Base-by-base conservation (phyloP, 1,140 invertebrate species). In the Drosophila triauraria region DNA sequence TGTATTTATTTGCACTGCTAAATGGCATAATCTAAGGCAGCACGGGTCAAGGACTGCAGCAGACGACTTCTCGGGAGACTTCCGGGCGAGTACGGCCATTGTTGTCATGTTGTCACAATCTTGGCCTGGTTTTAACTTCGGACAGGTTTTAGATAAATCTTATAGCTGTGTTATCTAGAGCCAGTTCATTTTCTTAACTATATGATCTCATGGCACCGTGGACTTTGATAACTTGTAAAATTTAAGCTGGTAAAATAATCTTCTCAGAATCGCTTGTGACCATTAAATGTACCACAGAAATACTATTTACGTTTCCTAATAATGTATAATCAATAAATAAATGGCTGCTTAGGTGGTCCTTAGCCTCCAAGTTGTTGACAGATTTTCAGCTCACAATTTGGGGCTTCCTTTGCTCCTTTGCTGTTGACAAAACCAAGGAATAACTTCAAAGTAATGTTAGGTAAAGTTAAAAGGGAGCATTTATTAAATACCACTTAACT, bases 1-100 rank as follows among this genome's bases (percentile, higher is more conserved):
- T 78, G 85, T 84, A 88, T 90, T 90, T 88, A 85, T 90, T 88
- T 90, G 82, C 81, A 75, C 70, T 67, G 81, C 85, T 90, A 90
- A 88, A 88, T 85, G 75, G 81, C 74, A 76, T 90, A 81, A 88
- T 90, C 85, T 80, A 90, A 82, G 67, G 43, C 61, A 80, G 46
- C 46, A 27, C 57, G 61, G 78, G 80, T 74, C 76, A 67, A 75
- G 72, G 74, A 84, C 57, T 74, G 46, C 42, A 40, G 20, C 50
- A 64, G 72, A 32, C 12, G 58, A 77, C 15, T 27, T 25, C 23
- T 50, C 15, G 13, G 10, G 20, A n/a, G 27, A 38, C 23, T 72
- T 72, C 53, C 23, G n/a, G 20, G n/a, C 20, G 15, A 42, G 38
- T 25, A 10, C 56, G 62, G 48, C 56, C 64, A n/a, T n/a, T n/a